These are phyloP conservation scores for Oryzias melastigma DNA, from an alignment of 2,113 vertebrate genomes.

Conservation along the genomic window DNA sequence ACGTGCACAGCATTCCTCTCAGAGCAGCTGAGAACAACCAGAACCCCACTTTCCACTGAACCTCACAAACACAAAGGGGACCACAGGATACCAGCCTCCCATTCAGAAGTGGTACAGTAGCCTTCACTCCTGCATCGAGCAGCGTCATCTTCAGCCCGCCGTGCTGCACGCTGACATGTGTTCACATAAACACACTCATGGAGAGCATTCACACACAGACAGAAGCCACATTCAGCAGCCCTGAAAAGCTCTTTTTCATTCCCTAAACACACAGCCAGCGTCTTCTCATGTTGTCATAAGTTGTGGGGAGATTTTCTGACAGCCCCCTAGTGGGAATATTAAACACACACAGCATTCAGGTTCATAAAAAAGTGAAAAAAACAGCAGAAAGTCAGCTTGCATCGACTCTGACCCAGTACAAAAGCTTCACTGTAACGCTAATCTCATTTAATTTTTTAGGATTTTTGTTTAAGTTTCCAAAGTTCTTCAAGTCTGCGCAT, in stretches of 20 bases:
- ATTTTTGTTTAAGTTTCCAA: background rate
- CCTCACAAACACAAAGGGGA: constrained; percentile 37
- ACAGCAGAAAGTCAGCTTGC: constrained; percentile 10
- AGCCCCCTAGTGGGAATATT: constrained; percentile 24
- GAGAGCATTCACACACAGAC: constrained; percentile 44
- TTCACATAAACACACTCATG: constrained; percentile 27
- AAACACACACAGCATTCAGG: constrained; percentile 7
- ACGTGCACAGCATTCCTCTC: constrained; percentile 41
- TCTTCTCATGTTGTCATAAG: constrained; percentile 66
- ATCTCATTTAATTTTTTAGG: background rate
- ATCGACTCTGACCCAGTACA: constrained; percentile 16
- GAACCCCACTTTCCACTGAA: constrained; percentile 48
- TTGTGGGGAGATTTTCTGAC: constrained; percentile 62
- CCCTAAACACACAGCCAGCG: constrained; percentile 56
- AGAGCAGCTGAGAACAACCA: constrained; percentile 49
- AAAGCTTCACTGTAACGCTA: constrained; percentile 8
- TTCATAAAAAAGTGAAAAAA: background rate
- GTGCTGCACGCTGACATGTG: constrained; percentile 23
- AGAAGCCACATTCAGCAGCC: constrained; percentile 58
- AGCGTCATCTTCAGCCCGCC: constrained; percentile 39
- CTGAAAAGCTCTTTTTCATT: constrained; percentile 63
- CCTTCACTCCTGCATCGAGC: constrained; percentile 44
- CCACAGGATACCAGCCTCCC: constrained; percentile 36
- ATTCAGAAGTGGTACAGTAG: constrained; percentile 21
- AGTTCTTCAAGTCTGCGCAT: background rate